Evolutionary conservation across 2,888 invertebrate species (phyloP).

Genomic region (Drosophila helvetica): DNA sequence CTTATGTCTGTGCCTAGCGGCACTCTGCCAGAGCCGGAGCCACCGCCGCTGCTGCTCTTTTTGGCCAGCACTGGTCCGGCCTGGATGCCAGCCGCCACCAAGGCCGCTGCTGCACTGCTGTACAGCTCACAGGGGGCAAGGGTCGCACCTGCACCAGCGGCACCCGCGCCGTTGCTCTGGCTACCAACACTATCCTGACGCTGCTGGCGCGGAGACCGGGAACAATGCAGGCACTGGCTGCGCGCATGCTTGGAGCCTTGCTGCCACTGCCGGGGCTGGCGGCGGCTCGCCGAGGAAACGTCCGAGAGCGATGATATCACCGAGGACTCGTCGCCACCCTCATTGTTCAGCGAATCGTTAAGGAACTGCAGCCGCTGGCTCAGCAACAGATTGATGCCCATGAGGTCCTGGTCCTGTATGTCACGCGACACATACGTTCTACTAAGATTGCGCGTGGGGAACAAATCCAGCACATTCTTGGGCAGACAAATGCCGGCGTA

Average conservation of each 20-base stretch:
- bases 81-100: constrained; percentile 67
- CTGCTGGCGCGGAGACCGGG: constrained; percentile 77
- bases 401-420: constrained; percentile 82
- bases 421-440: constrained; percentile 83
- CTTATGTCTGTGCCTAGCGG: constrained; percentile 80
- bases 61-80: constrained; percentile 57
- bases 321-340: constrained; percentile 82
- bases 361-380: constrained; percentile 79
- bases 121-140: constrained; percentile 68
- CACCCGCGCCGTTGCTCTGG: constrained; percentile 26
- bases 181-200: constrained; percentile 33
- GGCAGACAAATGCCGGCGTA: constrained; percentile 84
- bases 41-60: constrained; percentile 13
- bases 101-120: constrained; percentile 66
- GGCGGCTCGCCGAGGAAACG: constrained; percentile 82
- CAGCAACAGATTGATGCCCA: constrained; percentile 78
- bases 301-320: constrained; percentile 84
- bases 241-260: constrained; percentile 81
- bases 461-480: constrained; percentile 83
- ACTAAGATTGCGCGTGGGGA: constrained; percentile 80
- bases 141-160: constrained; percentile 7
- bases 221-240: constrained; percentile 81
- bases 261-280: constrained; percentile 77
- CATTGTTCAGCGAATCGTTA: constrained; percentile 82
- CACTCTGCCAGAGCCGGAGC: constrained; percentile 42